A percentile compares a stretch with the other conserved stretches of the same genome.
phyloP scores from a whole-genome alignment of 1,140 invertebrate genomes.

The Akabosia matsudoensis region DNA sequence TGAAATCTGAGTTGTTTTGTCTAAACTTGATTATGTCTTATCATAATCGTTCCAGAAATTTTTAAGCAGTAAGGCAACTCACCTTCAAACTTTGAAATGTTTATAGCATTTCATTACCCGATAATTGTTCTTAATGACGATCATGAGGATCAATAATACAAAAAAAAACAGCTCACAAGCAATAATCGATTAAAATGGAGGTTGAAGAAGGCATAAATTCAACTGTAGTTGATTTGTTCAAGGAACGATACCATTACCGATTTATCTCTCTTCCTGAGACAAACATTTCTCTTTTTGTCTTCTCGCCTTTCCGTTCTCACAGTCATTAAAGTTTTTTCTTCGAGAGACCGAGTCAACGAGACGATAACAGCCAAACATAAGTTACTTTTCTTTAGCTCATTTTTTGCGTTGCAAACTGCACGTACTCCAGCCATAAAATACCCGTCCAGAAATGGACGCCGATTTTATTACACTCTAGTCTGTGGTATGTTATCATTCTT shows the following conservation, averaged over 20 bases:
- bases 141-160: too few relatives aligned
- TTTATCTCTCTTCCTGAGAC: constrained; percentile 1
- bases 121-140: too few relatives aligned
- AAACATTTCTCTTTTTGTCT: background rate
- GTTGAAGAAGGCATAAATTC: background rate
- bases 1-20: background rate
- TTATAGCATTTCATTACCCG: too few relatives aligned
- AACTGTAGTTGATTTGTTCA: background rate
- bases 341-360: too few relatives aligned
- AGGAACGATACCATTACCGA: background rate
- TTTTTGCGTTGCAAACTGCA: background rate
- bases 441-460: background rate
- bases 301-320: background rate
- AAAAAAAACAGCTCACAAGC: too few relatives aligned
- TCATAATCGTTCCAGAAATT: background rate
- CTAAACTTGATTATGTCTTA: background rate
- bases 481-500: background rate
- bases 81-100: too few relatives aligned
- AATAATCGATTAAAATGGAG: too few relatives aligned
- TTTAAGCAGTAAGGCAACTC: too few relatives aligned
- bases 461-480: background rate
- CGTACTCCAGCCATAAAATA: background rate
- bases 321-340: background rate
- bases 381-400: background rate
- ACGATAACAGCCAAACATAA: too few relatives aligned